Conservation (phyloP, 2,113 vertebrate species). For the Choloepus hoffmanni region DNA sequence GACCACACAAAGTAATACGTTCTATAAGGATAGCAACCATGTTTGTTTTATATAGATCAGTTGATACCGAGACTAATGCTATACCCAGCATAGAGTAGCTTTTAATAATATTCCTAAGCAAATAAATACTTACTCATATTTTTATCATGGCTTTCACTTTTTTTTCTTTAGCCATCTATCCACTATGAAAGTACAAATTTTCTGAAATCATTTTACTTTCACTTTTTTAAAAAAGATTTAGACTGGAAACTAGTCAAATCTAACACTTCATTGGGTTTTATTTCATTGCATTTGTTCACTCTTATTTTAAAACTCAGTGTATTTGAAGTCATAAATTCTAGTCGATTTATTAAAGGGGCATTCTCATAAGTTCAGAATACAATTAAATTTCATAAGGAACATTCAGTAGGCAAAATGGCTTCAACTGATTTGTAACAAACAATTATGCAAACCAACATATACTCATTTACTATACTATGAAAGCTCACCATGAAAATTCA, state of each 20-base stretch:
- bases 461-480: not conserved
- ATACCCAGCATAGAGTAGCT: not conserved
- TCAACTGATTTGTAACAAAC: not conserved
- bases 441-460: not conserved
- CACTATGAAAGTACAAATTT: not conserved
- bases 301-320: not conserved
- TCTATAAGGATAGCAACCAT: not conserved
- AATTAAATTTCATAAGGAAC: not conserved
- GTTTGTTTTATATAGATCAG: not conserved
- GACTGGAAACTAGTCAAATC: not conserved
- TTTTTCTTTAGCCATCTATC: not conserved
- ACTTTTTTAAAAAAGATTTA: not conserved
- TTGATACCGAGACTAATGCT: not conserved
- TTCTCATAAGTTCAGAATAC: not conserved
- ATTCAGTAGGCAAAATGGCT: not conserved
- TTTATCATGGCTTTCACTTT: not conserved
- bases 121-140: not conserved
- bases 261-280: not conserved
- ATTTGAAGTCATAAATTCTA: not conserved
- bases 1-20: not conserved
- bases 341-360: not conserved
- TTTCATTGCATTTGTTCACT: not conserved
- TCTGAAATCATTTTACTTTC: not conserved
- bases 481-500: not conserved
- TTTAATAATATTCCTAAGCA: not conserved